These are phyloP conservation scores for Drosophila repleta DNA, from an alignment of 1,140 invertebrate genomes.

Conservation along the genomic window DNA sequence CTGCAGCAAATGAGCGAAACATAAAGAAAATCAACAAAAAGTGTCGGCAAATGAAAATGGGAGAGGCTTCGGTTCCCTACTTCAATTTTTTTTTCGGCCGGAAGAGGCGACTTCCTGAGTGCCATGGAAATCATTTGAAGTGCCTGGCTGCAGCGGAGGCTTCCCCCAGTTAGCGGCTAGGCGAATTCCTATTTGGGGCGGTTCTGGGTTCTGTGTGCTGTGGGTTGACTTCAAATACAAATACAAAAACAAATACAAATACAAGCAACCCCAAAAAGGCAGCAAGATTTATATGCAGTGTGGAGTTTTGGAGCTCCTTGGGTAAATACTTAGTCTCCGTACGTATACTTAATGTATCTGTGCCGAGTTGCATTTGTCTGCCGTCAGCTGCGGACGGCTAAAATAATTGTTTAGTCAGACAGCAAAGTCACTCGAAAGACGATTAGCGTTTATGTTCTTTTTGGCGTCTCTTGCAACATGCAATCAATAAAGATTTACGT, in stretches of 20 bases:
- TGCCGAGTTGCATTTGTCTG: constrained; percentile 37
- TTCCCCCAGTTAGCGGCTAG: constrained; percentile 28
- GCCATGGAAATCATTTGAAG: constrained; percentile 58
- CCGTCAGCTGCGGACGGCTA: constrained; percentile 32
- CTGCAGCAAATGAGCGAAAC: constrained; percentile 43
- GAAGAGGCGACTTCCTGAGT: constrained; percentile 63
- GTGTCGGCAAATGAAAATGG: constrained; percentile 48
- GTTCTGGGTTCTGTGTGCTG: constrained; percentile 31
- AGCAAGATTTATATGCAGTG: constrained; percentile 52
- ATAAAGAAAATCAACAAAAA: constrained; percentile 54
- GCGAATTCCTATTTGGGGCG: constrained; percentile 33
- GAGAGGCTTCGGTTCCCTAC: constrained; percentile 10
- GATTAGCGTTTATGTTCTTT: constrained; percentile 54
- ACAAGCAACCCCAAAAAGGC: constrained; percentile 40
- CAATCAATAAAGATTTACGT: constrained; percentile 61
- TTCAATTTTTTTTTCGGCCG: constrained; percentile 35
- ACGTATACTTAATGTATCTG: constrained; percentile 31
- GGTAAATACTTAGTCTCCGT: constrained; percentile 22
- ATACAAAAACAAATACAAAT: constrained; percentile 51
- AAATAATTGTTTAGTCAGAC: constrained; percentile 64
- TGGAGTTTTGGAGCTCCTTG: constrained; percentile 2
- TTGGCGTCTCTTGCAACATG: constrained; percentile 42
- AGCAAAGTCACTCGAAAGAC: constrained; percentile 60
- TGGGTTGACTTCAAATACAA: constrained; percentile 18
- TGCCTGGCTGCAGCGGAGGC: constrained; percentile 21